Evolutionary conservation across 2,797 vertebrate species (phyloP).

Genomic region (Ptychadena robeensis): DNA sequence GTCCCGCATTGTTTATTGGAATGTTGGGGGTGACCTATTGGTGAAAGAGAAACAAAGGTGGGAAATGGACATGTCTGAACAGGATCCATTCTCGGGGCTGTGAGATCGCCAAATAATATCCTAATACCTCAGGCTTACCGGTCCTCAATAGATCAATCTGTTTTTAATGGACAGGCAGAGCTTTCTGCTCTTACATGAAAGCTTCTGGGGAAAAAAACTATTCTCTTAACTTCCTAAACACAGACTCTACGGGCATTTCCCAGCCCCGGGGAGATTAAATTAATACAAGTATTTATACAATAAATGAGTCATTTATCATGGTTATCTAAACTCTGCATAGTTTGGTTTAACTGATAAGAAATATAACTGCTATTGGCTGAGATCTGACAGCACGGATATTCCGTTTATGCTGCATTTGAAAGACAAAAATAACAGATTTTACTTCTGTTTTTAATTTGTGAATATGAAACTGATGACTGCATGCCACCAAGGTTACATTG

Average conservation of each 20-base stretch:
- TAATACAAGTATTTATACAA: conserved; percentile 51
- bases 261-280: conserved; percentile 38
- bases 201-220: no score
- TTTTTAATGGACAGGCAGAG: conserved; percentile 12
- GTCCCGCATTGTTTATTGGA: conserved; percentile 29
- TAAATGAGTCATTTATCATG: conserved; percentile 45
- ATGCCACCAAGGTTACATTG: not conserved
- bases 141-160: conserved; percentile 7
- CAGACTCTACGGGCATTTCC: conserved; percentile 19
- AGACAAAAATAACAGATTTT: conserved; percentile 22
- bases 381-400: conserved; percentile 4
- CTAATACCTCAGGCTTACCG: conserved; percentile 4
- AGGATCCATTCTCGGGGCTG: conserved; percentile 16
- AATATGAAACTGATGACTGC: conserved; percentile 5
- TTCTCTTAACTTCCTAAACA: conserved; percentile 12
- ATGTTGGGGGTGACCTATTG: conserved; percentile 34
- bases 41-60: not conserved
- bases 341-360: conserved; percentile 49
- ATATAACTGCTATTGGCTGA: conserved; percentile 13
- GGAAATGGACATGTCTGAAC: conserved; percentile 46
- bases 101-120: not conserved
- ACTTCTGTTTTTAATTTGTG: not conserved
- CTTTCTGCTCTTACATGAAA: conserved; percentile 12
- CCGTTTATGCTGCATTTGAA: conserved; percentile 4
- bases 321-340: conserved; percentile 57